These are phyloP conservation scores for Tangara arthus DNA, from an alignment of 2,797 vertebrate genomes.

Conservation along the genomic window DNA sequence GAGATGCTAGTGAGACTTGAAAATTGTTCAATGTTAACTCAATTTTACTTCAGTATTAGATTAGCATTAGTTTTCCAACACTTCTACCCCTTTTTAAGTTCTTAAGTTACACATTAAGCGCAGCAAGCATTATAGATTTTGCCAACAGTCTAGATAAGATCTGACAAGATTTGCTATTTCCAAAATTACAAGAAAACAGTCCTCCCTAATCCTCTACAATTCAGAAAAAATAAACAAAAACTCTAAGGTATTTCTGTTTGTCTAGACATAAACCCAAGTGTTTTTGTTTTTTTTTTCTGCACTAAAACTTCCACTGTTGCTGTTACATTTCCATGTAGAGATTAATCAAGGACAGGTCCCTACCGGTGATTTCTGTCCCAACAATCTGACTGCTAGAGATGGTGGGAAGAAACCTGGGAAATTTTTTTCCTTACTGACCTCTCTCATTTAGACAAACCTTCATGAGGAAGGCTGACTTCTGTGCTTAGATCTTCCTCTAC, in stretches of 20 bases:
- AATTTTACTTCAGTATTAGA: background rate
- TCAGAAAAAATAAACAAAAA: background rate
- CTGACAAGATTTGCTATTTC: background rate
- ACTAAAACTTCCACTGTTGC: background rate
- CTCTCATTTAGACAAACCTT: background rate
- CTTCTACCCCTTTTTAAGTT: background rate
- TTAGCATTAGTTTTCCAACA: background rate
- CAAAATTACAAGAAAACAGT: background rate
- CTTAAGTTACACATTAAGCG: background rate
- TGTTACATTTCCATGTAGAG: background rate
- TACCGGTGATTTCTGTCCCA: background rate
- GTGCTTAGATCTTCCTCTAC: background rate
- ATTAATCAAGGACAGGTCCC: background rate
- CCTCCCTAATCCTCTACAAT: background rate
- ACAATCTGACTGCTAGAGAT: background rate
- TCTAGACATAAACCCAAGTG: background rate
- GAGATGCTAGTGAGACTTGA: background rate
- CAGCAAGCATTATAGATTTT: background rate
- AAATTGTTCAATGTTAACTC: background rate
- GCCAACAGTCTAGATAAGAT: background rate
- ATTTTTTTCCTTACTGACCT: background rate
- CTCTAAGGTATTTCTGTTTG: background rate
- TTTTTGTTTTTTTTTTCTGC: rapidly evolving
- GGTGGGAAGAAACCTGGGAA: background rate
- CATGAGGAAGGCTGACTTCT: background rate